Evolutionary conservation across 2,113 vertebrate species (phyloP).

Genomic region (Urocynchramus pylzowi): DNA sequence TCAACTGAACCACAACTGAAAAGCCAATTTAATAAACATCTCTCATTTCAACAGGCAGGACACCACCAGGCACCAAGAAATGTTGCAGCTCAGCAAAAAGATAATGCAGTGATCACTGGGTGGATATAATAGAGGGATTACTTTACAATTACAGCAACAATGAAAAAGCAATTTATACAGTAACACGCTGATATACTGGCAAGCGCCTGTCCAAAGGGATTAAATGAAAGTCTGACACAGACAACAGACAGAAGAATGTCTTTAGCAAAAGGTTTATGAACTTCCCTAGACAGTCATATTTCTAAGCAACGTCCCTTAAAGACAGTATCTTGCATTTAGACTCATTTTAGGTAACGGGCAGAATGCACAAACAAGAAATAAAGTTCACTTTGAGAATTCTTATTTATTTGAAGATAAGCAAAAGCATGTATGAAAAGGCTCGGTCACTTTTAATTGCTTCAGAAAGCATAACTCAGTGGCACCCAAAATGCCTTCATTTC

Average conservation of each 20-base stretch:
- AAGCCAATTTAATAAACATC: not conserved
- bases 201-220: constrained; percentile 1
- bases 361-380: not conserved
- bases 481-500: not conserved
- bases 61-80: not conserved
- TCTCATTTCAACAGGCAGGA: constrained; percentile 6
- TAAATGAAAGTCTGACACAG: not conserved
- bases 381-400: not conserved
- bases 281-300: not conserved
- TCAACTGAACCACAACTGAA: not conserved
- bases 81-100: not conserved
- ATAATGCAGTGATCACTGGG: not conserved
- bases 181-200: not conserved
- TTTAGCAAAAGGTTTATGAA: not conserved
- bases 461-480: not conserved
- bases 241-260: not conserved
- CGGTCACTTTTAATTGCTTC: not conserved
- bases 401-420: not conserved
- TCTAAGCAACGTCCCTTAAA: not conserved
- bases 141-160: constrained; percentile 49
- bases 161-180: constrained; percentile 24
- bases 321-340: not conserved
- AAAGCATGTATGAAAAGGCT: not conserved
- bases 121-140: not conserved
- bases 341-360: not conserved